These are phyloP conservation scores for Montifringilla adamsi DNA, from an alignment of 2,113 vertebrate genomes.

Conservation along the genomic window DNA sequence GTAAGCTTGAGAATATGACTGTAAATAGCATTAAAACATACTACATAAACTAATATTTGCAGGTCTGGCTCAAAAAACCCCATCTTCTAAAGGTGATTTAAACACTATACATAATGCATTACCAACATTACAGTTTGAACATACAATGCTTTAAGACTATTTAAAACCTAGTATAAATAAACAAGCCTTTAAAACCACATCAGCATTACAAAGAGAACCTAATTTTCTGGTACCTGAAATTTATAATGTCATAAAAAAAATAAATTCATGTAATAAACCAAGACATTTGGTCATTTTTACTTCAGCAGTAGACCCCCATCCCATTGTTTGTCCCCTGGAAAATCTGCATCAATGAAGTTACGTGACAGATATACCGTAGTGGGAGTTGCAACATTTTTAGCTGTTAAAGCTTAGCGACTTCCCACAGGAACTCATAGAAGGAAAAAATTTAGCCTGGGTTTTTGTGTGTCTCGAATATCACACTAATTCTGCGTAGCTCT, in stretches of 20 bases:
- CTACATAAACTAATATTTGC: background rate
- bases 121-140: background rate
- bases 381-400: background rate
- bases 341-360: background rate
- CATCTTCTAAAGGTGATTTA: background rate
- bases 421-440: background rate
- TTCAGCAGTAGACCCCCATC: background rate
- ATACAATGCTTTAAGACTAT: background rate
- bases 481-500: fast-evolving
- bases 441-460: background rate
- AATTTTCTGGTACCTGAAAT: background rate
- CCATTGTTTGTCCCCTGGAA: background rate
- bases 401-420: background rate
- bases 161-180: background rate
- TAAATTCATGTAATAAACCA: background rate
- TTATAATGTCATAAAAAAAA: background rate
- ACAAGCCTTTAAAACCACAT: background rate
- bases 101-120: background rate
- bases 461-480: background rate
- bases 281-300: background rate
- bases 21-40: background rate
- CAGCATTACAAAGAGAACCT: background rate
- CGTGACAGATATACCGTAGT: fast-evolving
- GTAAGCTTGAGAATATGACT: fast-evolving
- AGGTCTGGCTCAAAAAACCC: fast-evolving